A percentile compares a stretch with the other conserved stretches of the same genome.
phyloP scores from a whole-genome alignment of 2,797 vertebrate species.

The Xenentodon cancila region DNA sequence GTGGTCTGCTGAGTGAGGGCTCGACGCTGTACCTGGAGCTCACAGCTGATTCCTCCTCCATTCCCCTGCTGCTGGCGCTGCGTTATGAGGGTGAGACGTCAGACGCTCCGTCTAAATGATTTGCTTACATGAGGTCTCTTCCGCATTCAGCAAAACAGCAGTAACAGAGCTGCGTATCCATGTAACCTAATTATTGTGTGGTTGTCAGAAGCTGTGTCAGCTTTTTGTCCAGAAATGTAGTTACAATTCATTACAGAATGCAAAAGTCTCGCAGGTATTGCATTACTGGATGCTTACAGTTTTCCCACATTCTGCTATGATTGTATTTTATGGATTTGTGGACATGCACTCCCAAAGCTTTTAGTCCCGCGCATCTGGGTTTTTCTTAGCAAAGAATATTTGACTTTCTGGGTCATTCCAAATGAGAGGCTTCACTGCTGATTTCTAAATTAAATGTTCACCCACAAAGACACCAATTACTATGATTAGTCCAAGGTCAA shows the following conservation, averaged over 20 bases:
- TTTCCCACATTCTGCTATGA: too few species aligned
- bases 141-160: slow-evolving; percentile 21
- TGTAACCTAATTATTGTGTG: slow-evolving; percentile 2
- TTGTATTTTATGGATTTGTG: neutral
- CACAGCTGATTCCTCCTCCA: slow-evolving; percentile 89
- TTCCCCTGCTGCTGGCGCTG: slow-evolving; percentile 89
- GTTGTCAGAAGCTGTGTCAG: slow-evolving; percentile 3
- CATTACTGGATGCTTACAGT: slow-evolving; percentile 8
- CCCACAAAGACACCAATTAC: too few species aligned
- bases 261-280: neutral
- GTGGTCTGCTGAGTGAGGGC: slow-evolving; percentile 89
- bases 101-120: neutral
- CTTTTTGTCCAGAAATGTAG: slow-evolving; percentile 9
- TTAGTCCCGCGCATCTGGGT: slow-evolving; percentile 9
- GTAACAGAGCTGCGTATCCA: neutral
- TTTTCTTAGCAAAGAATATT: slow-evolving; percentile 13
- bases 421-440: neutral
- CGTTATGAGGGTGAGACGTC: slow-evolving; percentile 87
- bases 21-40: slow-evolving; percentile 90
- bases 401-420: too few species aligned
- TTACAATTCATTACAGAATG: slow-evolving; percentile 9
- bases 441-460: neutral
- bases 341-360: slow-evolving; percentile 4
- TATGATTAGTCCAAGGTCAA: too few species aligned
- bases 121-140: slow-evolving; percentile 14